Evolutionary conservation across 1,140 invertebrate genomes (phyloP).

Genomic region (Coenobita brevimanus): DNA sequence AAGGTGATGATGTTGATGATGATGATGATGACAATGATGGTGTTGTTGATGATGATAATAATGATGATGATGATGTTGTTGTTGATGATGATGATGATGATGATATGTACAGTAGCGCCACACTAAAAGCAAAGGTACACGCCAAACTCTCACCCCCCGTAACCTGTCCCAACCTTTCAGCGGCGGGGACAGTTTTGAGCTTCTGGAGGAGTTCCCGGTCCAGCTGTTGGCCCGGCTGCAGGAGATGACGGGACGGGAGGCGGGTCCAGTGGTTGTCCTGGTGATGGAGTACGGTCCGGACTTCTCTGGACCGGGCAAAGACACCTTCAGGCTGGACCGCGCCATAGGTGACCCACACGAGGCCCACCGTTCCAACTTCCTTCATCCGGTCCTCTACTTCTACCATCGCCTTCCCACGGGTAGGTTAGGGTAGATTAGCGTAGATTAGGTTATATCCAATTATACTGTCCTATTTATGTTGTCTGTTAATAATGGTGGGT

Average conservation of each 20-base stretch:
- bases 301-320: constrained; percentile 76
- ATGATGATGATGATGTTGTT: too few relatives aligned
- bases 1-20: too few relatives aligned
- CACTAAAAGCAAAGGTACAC: too few relatives aligned
- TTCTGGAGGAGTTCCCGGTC: constrained; percentile 75
- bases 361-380: constrained; percentile 75
- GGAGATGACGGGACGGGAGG: constrained; percentile 72
- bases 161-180: neutral
- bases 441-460: too few relatives aligned
- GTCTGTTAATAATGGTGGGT: too few relatives aligned
- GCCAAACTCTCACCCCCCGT: too few relatives aligned
- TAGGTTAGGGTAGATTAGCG: too few relatives aligned
- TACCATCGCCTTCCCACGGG: constrained; percentile 65
- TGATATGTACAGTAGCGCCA: too few relatives aligned
- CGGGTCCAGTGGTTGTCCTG: constrained; percentile 72
- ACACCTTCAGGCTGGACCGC: constrained; percentile 74
- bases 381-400: constrained; percentile 76
- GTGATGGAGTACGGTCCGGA: constrained; percentile 75
- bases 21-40: too few relatives aligned
- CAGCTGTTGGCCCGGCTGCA: constrained; percentile 72
- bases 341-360: constrained; percentile 74
- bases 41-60: too few relatives aligned
- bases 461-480: too few relatives aligned
- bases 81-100: too few relatives aligned
- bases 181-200: constrained; percentile 70